phyloP scores from a whole-genome alignment of 1,140 invertebrate genomes.

The Drosophila melanica region DNA sequence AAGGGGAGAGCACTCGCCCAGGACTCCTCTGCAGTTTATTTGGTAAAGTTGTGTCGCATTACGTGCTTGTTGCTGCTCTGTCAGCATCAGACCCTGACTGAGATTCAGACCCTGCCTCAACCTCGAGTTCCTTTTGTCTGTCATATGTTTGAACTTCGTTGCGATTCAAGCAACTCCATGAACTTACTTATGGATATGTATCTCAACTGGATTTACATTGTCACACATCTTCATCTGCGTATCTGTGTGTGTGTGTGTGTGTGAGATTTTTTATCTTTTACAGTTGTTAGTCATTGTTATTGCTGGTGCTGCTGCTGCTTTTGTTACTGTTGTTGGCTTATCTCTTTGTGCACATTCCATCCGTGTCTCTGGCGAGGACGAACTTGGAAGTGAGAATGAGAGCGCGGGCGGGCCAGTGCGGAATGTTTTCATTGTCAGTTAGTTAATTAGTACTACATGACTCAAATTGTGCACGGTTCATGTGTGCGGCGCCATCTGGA shows the following conservation, averaged over 20 bases:
- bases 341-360: slow-evolving; percentile 46
- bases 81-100: slow-evolving; percentile 19
- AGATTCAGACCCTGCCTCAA: slow-evolving; percentile 8
- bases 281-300: slow-evolving; percentile 63
- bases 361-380: slow-evolving; percentile 12
- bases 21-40: slow-evolving; percentile 54
- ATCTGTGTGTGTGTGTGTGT: slow-evolving; percentile 20
- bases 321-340: slow-evolving; percentile 13
- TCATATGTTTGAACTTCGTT: slow-evolving; percentile 54
- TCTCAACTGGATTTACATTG: slow-evolving; percentile 67
- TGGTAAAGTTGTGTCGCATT: slow-evolving; percentile 71
- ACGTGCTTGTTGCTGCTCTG: slow-evolving; percentile 42
- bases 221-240: slow-evolving; percentile 45
- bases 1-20: slow-evolving; percentile 5
- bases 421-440: slow-evolving; percentile 60
- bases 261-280: slow-evolving; percentile 55
- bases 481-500: slow-evolving; percentile 45
- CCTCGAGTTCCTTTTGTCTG: slow-evolving; percentile 54
- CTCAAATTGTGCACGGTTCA: slow-evolving; percentile 34
- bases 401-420: slow-evolving; percentile 3
- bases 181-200: slow-evolving; percentile 25
- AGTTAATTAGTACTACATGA: slow-evolving; percentile 71
- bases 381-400: background rate
- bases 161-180: slow-evolving; percentile 8
- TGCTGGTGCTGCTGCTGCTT: slow-evolving; percentile 10